Conservation (phyloP, 2,113 vertebrate species). For the Caranx melampygus region DNA sequence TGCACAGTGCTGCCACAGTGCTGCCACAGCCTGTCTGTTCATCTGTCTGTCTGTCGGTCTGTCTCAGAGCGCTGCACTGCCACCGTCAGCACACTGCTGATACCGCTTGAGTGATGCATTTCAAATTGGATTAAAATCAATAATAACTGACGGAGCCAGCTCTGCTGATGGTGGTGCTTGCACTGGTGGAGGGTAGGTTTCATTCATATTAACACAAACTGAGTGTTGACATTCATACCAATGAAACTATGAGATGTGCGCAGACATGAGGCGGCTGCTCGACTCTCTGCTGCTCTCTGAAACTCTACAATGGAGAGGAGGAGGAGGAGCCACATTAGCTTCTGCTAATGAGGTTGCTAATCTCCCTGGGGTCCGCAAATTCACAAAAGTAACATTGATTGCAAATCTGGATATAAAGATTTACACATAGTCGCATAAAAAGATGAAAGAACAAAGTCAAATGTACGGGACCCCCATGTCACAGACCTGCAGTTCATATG, state of each 20-base stretch:
- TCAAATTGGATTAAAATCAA: slow-evolving; percentile 37
- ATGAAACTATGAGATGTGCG: neutral
- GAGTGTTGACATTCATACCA: neutral
- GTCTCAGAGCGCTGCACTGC: neutral
- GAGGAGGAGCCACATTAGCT: neutral
- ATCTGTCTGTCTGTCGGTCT: neutral
- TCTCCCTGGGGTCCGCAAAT: neutral
- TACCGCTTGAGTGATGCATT: slow-evolving; percentile 9
- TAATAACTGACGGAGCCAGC: slow-evolving; percentile 7
- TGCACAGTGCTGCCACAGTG: too few species aligned
- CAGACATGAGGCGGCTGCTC: neutral
- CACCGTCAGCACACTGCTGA: neutral
- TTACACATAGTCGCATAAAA: neutral
- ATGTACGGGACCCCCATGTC: neutral
- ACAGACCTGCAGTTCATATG: too few species aligned
- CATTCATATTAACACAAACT: slow-evolving; percentile 10
- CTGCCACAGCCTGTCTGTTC: too few species aligned
- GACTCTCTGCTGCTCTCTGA: too few species aligned
- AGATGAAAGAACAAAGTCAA: neutral
- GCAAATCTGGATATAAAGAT: neutral
- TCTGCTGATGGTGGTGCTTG: slow-evolving; percentile 5
- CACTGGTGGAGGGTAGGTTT: neutral
- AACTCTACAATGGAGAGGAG: neutral
- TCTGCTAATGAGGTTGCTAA: slow-evolving; percentile 4
- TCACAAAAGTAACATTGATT: neutral